Conservation (phyloP, 2,888 invertebrate species). For the Alviniconcha strummeri region DNA sequence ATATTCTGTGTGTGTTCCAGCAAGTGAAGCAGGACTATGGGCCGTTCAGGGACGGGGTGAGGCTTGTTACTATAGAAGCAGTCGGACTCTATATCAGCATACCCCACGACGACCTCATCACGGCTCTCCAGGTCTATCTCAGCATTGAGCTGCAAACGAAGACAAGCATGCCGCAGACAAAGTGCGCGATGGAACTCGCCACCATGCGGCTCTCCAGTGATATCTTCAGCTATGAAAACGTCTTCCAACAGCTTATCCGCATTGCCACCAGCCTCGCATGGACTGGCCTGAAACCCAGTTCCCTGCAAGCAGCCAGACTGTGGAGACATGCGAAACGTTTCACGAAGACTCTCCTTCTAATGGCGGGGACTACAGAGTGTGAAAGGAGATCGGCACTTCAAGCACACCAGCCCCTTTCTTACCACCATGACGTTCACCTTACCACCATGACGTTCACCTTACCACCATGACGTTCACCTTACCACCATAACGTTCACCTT, state of each 20-base stretch:
- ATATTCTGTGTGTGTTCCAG: background rate
- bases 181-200: background rate
- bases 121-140: background rate
- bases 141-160: background rate
- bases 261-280: background rate
- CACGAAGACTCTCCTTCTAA: no score
- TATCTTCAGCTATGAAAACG: background rate
- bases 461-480: no score
- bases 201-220: background rate
- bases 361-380: no score
- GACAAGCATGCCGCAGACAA: background rate
- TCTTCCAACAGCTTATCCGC: background rate
- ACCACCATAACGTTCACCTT: no score
- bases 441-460: no score
- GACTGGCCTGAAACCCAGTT: no score
- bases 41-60: background rate
- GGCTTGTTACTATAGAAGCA: constrained; percentile 12
- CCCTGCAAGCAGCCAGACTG: no score
- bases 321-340: no score
- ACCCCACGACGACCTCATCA: background rate
- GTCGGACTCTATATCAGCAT: background rate
- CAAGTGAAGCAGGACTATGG: background rate
- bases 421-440: no score
- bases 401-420: no score
- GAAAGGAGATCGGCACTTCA: no score